Evolutionary conservation across 1,140 invertebrate genomes (phyloP).

Genomic region (Drosophila chauvacae): DNA sequence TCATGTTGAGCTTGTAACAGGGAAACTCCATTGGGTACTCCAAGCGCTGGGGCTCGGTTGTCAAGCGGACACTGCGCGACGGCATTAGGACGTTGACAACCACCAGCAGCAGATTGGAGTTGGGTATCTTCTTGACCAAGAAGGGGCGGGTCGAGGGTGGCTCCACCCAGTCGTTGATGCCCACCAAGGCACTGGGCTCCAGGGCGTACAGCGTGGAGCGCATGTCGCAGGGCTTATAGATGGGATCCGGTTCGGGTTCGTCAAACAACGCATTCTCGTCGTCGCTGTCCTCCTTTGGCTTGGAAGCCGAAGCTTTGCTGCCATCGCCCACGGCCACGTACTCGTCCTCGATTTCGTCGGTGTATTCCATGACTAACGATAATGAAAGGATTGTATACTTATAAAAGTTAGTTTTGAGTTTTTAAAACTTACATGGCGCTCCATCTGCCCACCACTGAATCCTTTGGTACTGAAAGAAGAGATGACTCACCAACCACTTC

Average conservation of each 20-base stretch:
- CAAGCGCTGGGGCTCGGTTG: conserved; percentile 82
- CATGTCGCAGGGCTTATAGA: conserved; percentile 87
- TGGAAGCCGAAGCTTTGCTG: conserved; percentile 70
- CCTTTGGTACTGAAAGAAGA: conserved; percentile 73
- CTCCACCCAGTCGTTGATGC: conserved; percentile 84
- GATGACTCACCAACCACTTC: conserved; percentile 69
- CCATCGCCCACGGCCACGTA: conserved; percentile 72
- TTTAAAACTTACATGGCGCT: conserved; percentile 76
- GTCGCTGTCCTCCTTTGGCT: conserved; percentile 76
- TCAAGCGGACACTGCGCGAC: conserved; percentile 70
- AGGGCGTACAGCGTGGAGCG: conserved; percentile 88
- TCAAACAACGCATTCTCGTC: conserved; percentile 79
- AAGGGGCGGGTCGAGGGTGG: conserved; percentile 86
- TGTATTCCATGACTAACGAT: conserved; percentile 72
- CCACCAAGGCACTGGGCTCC: conserved; percentile 86
- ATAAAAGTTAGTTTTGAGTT: not conserved
- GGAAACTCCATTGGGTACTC: conserved; percentile 86
- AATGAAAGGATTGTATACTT: not conserved
- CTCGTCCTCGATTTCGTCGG: conserved; percentile 75
- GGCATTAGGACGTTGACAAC: conserved; percentile 86
- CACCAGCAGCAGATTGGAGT: conserved; percentile 92
- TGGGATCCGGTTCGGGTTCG: conserved; percentile 77
- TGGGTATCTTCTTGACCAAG: conserved; percentile 89
- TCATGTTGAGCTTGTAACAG: conserved; percentile 91
- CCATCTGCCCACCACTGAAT: conserved; percentile 80